Evolutionary conservation across 1,140 invertebrate genomes (phyloP), one percentile per base, ranked within the genome.

Genomic region (Ganaspis sp.): DNA sequence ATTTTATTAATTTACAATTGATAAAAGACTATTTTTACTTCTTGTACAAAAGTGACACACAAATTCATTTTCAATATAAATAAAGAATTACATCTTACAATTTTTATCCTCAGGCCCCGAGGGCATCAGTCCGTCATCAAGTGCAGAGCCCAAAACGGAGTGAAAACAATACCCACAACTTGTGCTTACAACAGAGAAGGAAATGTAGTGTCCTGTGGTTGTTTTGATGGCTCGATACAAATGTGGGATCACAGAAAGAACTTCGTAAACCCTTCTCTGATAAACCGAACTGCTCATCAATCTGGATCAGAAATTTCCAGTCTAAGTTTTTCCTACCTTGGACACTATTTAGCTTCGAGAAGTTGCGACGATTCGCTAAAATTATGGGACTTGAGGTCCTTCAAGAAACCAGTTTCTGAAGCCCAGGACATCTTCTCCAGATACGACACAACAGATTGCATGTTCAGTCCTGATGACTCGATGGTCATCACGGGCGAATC

Each of bases 161-260:
- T 99, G 0, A 96, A 97, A 90, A 96, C 96, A 0, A 94, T 95
- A 45, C 98, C 98, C 0, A 97, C 96, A 0, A 92, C 96, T 0
- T 98, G 97, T 84, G 92, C 92, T 1, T 98, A 96, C 84, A 97
- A 94, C 75, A 91, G 96, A 74, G 98, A 99, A 90, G 98, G 98
- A 0, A 95, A 96, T 73, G 93, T 96, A 0, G 94, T 99, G 19
- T 96, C 96, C 0, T 96, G 96, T 72, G 98, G 95, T 0, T 99
- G 99, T 87, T 93, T 94, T 29, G 99, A 99, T 91, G 99, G 99
- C 1, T 99, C 97, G 0, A 95, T 99, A 82, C 98, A 99, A 90
- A 95, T 99, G 90, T 99, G 98, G 98, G 99, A 99, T 89, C 95
- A 97, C 70, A 93, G 98, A 49, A 95, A 95, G 86, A 95, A 93